A percentile compares a stretch with the other conserved stretches of the same genome.
Evolutionary conservation across 35 echinoderm and acorn worm species (phyloP).

Genomic region (Heliocidaris erythrogramma): DNA sequence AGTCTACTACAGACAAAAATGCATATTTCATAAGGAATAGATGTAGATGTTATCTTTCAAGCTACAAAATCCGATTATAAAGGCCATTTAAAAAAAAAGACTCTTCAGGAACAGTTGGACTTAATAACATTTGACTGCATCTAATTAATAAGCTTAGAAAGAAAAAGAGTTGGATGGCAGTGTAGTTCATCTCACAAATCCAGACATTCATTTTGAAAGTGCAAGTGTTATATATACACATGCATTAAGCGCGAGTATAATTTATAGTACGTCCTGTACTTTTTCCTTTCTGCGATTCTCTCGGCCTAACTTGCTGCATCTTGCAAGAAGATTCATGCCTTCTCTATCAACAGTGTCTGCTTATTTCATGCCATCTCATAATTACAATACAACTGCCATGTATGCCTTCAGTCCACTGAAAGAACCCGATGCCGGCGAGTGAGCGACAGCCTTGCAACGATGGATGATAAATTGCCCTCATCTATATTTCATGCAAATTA

Average conservation of each 20-base stretch:
- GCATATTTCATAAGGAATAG: too few relatives aligned
- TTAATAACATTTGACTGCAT: neutral
- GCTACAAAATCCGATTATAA: too few relatives aligned
- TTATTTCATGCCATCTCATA: neutral
- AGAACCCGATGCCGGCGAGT: neutral
- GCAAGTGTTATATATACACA: neutral
- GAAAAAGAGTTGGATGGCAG: too few relatives aligned
- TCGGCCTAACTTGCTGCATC: neutral
- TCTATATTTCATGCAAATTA: slow-evolving; percentile 38
- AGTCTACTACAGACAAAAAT: too few relatives aligned
- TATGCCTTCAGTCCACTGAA: neutral
- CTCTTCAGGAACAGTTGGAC: neutral
- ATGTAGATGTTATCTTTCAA: too few relatives aligned
- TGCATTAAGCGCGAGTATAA: neutral
- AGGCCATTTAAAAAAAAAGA: too few relatives aligned
- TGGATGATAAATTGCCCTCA: slow-evolving; percentile 24
- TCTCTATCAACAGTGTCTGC: neutral
- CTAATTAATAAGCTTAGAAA: neutral
- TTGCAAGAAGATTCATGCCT: neutral
- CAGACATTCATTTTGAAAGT: too few relatives aligned
- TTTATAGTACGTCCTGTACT: neutral
- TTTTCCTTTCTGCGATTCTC: neutral
- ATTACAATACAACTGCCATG: neutral
- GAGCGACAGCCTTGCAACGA: neutral
- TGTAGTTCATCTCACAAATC: too few relatives aligned